phyloP scores from a whole-genome alignment of 2,113 vertebrate species.

The human region DNA sequence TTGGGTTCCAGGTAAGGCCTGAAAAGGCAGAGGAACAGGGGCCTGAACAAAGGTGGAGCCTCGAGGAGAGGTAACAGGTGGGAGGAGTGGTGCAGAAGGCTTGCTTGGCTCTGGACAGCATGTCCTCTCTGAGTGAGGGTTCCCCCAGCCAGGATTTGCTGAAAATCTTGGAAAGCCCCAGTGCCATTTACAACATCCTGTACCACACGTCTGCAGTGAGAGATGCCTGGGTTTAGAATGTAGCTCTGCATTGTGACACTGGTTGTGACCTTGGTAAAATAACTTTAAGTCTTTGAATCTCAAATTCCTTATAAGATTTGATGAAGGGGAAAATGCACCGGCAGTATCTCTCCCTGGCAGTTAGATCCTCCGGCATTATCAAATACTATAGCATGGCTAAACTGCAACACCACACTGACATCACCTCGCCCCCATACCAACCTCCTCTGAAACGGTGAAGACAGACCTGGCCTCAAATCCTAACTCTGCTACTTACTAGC shows the following conservation, averaged over 20 bases:
- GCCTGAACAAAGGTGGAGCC: neutral
- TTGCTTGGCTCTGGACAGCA: neutral
- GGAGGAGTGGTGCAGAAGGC: neutral
- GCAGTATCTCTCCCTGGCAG: neutral
- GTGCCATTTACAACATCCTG: neutral
- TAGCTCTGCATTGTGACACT: neutral
- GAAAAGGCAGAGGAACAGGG: neutral
- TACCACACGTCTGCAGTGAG: neutral
- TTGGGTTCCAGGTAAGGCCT: neutral
- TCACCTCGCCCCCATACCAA: fast-evolving
- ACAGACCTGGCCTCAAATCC: neutral
- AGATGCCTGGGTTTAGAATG: neutral
- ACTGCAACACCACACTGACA: neutral
- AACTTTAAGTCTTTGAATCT: neutral
- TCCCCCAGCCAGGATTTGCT: neutral
- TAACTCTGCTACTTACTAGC: neutral
- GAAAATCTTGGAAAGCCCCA: neutral
- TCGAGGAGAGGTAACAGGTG: neutral
- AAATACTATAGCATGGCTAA: too few relatives aligned
- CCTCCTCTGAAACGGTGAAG: neutral
- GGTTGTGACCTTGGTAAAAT: neutral
- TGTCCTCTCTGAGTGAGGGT: neutral
- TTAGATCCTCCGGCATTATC: too few relatives aligned
- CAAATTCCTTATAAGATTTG: neutral
- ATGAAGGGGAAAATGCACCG: neutral